Base-by-base conservation (phyloP, 1,140 invertebrate species). In the Druon quercuslanigerum region DNA sequence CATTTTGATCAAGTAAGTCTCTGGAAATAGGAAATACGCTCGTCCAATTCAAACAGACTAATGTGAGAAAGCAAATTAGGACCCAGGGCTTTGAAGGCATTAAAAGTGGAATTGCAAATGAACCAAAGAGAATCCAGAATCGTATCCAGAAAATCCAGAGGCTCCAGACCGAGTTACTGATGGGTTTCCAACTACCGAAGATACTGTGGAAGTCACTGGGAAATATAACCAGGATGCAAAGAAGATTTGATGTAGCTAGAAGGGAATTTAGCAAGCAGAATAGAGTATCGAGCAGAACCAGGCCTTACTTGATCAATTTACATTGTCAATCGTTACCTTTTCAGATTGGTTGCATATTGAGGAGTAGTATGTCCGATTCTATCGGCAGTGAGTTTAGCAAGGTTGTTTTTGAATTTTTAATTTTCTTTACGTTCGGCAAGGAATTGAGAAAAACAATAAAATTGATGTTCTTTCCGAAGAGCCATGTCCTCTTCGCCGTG, bases 391-490 rank as follows among this genome's bases (percentile, higher is more conserved):
- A 51, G 17, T 50, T 17, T 76, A 76, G 75, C 46, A 66, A 66
- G n/a, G 71, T 77, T 82, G 50, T 66, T 80, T 81, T 79, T 75
- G 74, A 50, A 84, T 84, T 86, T 87, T 85, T 88, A 85, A 88
- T 89, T 88, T 88, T 82, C 85, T 90, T 90, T 89, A 90, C 89
- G 88, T 91, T 90, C 87, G 89, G 85, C 82, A 87, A 90, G 80
- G 81, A 87, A 83, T 88, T 84, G 82, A 83, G 82, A 74, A 82
- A 77, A 86, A 91, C 89, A 88, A 90, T 91, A 89, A 79, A 74
- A 85, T 90, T 92, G 90, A 90, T 92, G 89, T 92, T 92, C 90
- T 92, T 92, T 92, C 88, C 90, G 90, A 92, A 92, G 92, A 92
- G 91, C 87, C 89, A 88, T 92, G 88, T 90, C 91, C 91, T 92